Conservation (phyloP, 2,888 invertebrate genomes). For the Brenthis daphne region DNA sequence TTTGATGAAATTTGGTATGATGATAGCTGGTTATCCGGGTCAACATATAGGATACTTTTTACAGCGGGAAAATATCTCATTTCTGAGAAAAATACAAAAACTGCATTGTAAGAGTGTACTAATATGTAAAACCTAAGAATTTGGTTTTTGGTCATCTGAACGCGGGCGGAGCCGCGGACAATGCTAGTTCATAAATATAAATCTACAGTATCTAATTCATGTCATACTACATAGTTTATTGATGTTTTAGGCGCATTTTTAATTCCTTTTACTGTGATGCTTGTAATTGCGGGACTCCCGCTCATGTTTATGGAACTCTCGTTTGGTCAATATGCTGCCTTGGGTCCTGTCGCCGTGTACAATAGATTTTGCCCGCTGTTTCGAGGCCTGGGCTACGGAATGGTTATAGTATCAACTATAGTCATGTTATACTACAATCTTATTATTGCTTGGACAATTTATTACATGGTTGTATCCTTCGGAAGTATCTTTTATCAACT, state of each 20-base stretch:
- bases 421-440: slow-evolving; percentile 90
- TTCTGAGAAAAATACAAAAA: too few relatives aligned
- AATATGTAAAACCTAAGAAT: too few relatives aligned
- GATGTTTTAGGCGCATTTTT: slow-evolving; percentile 87
- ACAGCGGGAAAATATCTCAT: too few relatives aligned
- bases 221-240: neutral
- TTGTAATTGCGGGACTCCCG: slow-evolving; percentile 90
- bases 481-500: slow-evolving; percentile 84
- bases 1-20: too few relatives aligned
- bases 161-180: too few relatives aligned
- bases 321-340: slow-evolving; percentile 90
- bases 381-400: slow-evolving; percentile 87
- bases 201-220: too few relatives aligned
- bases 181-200: too few relatives aligned
- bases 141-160: too few relatives aligned
- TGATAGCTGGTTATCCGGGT: too few relatives aligned
- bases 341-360: slow-evolving; percentile 91
- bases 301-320: slow-evolving; percentile 93
- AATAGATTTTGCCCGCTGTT: slow-evolving; percentile 90
- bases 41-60: too few relatives aligned
- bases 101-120: too few relatives aligned
- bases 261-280: slow-evolving; percentile 91
- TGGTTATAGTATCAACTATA: slow-evolving; percentile 88
- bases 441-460: slow-evolving; percentile 90
- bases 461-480: slow-evolving; percentile 85